These are phyloP conservation scores for Notolepis coatsorum DNA, from an alignment of 2,797 vertebrate genomes.

Conservation along the genomic window DNA sequence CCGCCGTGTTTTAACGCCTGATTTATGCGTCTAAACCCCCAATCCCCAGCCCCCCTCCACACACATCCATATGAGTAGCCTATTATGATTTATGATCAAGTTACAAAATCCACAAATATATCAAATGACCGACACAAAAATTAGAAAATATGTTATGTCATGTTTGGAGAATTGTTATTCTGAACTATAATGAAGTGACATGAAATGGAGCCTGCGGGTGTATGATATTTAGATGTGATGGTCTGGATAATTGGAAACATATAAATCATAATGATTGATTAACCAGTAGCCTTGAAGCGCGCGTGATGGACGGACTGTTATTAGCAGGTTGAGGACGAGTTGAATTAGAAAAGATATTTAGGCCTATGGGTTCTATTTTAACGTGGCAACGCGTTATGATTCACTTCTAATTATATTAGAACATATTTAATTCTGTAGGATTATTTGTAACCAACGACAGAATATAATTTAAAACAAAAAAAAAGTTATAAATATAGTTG, in stretches of 20 bases:
- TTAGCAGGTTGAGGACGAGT: too few species aligned
- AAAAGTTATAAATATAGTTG: slow-evolving; percentile 30
- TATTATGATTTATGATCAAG: neutral
- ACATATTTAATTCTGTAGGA: too few species aligned
- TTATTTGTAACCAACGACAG: too few species aligned
- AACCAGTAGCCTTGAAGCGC: too few species aligned
- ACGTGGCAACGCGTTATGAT: too few species aligned
- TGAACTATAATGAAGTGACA: neutral
- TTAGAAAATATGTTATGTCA: neutral
- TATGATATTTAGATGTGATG: neutral
- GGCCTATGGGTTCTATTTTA: too few species aligned
- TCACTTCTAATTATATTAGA: too few species aligned
- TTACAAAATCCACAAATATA: neutral
- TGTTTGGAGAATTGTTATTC: neutral
- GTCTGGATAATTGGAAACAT: neutral
- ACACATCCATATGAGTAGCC: neutral
- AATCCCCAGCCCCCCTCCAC: neutral
- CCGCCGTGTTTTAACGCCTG: too few species aligned
- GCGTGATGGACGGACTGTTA: too few species aligned
- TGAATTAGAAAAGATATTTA: too few species aligned
- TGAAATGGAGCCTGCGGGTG: neutral
- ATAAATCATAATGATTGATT: too few species aligned
- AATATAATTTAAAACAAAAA: neutral
- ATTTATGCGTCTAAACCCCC: neutral
- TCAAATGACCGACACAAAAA: neutral